Evolutionary conservation across 2,797 vertebrate genomes (phyloP).

Genomic region (Gymnothorax javanicus): DNA sequence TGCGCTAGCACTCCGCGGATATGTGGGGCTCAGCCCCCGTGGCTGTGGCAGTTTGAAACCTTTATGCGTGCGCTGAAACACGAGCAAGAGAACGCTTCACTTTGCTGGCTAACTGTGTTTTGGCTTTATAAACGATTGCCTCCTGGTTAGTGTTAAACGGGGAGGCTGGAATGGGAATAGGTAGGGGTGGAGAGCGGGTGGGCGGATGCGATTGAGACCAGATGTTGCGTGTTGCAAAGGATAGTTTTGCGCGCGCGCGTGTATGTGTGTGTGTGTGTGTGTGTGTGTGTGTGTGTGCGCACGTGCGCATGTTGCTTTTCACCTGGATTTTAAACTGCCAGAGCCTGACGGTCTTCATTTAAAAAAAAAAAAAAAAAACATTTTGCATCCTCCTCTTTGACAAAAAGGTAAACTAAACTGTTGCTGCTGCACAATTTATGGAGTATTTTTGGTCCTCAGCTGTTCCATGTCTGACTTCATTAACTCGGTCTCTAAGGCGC

Average conservation of each 20-base stretch:
- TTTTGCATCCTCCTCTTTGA: constrained; percentile 25
- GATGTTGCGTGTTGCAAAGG: constrained; percentile 49
- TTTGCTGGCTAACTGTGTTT: not conserved
- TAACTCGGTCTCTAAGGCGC: too few species aligned
- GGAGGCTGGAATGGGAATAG: not conserved
- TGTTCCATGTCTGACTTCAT: not conserved
- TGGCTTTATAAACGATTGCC: not conserved
- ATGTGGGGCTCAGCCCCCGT: not conserved
- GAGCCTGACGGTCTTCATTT: constrained; percentile 32
- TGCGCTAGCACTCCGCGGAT: not conserved
- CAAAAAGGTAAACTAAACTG: constrained; percentile 7
- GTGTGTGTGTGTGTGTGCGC: constrained; percentile 32
- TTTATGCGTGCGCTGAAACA: too few species aligned
- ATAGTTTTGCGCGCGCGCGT: too few species aligned
- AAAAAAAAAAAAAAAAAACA: constrained; percentile 26
- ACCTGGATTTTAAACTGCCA: constrained; percentile 36
- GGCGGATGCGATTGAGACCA: not conserved
- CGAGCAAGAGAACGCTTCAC: not conserved
- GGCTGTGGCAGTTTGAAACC: not conserved
- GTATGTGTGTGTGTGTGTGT: constrained; percentile 34
- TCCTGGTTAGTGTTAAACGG: constrained; percentile 21
- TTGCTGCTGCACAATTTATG: not conserved
- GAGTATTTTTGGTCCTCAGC: not conserved
- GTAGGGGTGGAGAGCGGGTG: not conserved
- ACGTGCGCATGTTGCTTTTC: constrained; percentile 49